Evolutionary conservation across 2,113 vertebrate species (phyloP), one percentile per base, ranked within the genome.

Genomic region (Speoplatyrhinus poulsoni): DNA sequence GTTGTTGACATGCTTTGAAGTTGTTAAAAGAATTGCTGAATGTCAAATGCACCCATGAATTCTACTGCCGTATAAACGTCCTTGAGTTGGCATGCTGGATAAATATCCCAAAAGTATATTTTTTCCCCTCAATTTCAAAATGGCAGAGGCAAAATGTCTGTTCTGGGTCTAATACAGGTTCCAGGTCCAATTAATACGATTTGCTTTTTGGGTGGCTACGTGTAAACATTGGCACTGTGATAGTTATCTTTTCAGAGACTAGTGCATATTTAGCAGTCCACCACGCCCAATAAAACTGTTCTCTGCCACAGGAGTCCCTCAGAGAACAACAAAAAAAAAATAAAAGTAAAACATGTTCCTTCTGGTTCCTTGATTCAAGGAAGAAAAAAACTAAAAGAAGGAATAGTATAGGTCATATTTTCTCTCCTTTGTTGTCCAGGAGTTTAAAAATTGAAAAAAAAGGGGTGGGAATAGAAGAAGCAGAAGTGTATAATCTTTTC

Each of bases 341-440:
- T 88, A 92, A 92, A 74, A 91, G 89, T 17, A 48, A 26, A 26
- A 26, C 26, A 65, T 93, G 89, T 93, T 93, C 92, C 82, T 92
- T 89, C 87, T 88, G 90, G 92, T 92, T 98, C 96, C 96, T 98
- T 98, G 96, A 99, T 98, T 99, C 96, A 99, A 99, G 97, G 97
- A 97, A 96, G 70, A 85, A 85, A 86, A 72, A 19, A 86, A 87
- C 85, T 57, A 93, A 15, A 91, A 89, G 92, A 93, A 81, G 89
- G 94, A 90, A 85, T 26, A 26, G 26, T 26, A 26, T 26, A 26
- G 26, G 89, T 92, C 92, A 92, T 52, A 64, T 81, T 85, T 83
- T 86, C 78, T 85, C 76, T 76, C 82, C 63, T 80, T 87, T 92
- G 92, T 90, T 82, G 87, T 90, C 85, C 90, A 87, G 90, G 89